Evolutionary conservation across 2,113 vertebrate genomes (phyloP), one percentile per base, ranked within the genome.

Genomic region (Brachyistius frenatus): DNA sequence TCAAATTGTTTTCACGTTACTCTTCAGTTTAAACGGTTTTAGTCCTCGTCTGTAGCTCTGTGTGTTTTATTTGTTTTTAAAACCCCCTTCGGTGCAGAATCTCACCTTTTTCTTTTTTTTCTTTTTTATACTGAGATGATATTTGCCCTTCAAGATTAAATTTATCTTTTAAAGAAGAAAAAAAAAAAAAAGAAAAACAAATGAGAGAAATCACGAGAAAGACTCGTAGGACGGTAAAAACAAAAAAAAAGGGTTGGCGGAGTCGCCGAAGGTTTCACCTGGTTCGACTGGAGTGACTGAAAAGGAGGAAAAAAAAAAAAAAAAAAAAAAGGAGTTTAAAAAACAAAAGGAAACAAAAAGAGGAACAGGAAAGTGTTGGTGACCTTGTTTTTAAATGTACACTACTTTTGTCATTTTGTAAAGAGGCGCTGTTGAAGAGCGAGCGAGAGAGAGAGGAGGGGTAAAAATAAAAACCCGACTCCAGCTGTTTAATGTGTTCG

Each of bases 31-130:
- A 86, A 86, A 73, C 30, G 76, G 23, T 23, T 92, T 83, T 91
- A 71, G 88, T 94, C 87, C 78, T 78, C 81, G 83, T 93, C 88
- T 92, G 56, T 77, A 76, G 85, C 64, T 92, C 84, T 90, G 68
- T 92, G 83, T 90, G 86, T 89, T 87, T 23, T 81, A 77, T 92
- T 80, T 88, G 87, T 93, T 91, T 23, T 23, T 23, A 23, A 23
- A 23, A 16, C 49, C 81, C 75, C 71, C 23, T 23, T 23, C 23
- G 36, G 78, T 85, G 79, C 76, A 91, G 77, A 85, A 66, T 47
- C 66, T 71, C 76, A 64, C 73, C 47, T 50, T 73, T 55, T 67
- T 74, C 70, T 66, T 76, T 74, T 73, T 52, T 50, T 73, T 55
- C 65, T 74, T 73, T 66, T 76, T 74, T 73, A 64, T 52, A 77